Percentiles rank a stretch among this genome's conserved stretches.
Evolutionary conservation across 2,113 vertebrate species (phyloP).

Genomic region (Lagopus leucura): DNA sequence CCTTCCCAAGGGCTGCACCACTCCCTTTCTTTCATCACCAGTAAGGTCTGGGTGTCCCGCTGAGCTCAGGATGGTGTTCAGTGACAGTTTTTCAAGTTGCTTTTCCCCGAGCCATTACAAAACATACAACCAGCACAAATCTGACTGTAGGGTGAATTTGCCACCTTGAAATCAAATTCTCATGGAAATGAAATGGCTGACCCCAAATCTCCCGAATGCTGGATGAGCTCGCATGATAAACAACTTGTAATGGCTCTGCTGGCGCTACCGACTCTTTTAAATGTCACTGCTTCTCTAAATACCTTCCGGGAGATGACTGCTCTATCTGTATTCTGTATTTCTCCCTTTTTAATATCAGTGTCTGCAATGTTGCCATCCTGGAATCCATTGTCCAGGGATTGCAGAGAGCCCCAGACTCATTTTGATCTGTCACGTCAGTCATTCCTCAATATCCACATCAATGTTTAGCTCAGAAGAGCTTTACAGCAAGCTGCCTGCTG

Average conservation of each 20-base stretch:
- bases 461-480: background rate
- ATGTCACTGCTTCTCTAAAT: background rate
- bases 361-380: background rate
- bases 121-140: background rate
- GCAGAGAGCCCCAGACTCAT: background rate
- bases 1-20: background rate
- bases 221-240: background rate
- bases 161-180: background rate
- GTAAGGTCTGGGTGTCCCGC: background rate
- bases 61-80: background rate
- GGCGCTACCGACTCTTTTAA: background rate
- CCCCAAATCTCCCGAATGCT: background rate
- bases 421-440: background rate
- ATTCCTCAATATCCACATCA: background rate
- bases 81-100: background rate
- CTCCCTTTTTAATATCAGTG: background rate
- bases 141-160: background rate
- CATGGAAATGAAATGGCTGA: background rate
- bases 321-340: background rate
- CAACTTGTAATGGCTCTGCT: background rate
- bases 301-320: background rate
- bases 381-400: background rate
- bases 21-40: slow-evolving; percentile 10
- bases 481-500: background rate
- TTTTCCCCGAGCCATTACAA: background rate